Evolutionary conservation across 92 coral and sea anemone species (phyloP).

Genomic region (Palythoa caribaeorum): DNA sequence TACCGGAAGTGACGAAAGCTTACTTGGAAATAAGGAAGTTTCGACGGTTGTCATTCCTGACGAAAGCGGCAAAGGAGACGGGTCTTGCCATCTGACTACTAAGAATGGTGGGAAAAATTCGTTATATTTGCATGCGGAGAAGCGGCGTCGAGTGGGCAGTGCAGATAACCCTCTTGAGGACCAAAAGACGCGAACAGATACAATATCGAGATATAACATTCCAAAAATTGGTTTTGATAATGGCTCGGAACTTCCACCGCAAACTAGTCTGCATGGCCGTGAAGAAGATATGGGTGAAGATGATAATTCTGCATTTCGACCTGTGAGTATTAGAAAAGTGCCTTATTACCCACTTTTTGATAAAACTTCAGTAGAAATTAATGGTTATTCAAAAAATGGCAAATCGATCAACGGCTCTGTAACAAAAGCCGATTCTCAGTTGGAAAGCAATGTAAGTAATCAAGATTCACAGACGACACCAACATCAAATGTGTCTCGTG

Average conservation of each 20-base stretch:
- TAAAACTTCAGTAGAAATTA: constrained; percentile 7
- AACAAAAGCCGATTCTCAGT: background rate
- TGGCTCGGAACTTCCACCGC: constrained; percentile 1
- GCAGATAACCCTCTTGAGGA: constrained; percentile 24
- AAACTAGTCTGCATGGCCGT: constrained; percentile 19
- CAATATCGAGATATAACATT: constrained; percentile 20
- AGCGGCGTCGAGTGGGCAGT: constrained; percentile 30
- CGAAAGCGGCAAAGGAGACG: background rate
- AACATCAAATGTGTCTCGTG: background rate
- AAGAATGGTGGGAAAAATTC: background rate
- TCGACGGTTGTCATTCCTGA: background rate
- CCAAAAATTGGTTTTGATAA: constrained; percentile 33
- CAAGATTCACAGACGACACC: constrained; percentile 1
- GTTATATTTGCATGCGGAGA: background rate
- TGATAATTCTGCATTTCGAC: background rate
- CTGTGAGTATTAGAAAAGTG: constrained; percentile 10
- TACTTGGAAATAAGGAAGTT: background rate
- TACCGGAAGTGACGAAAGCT: constrained; percentile 27
- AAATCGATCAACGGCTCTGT: background rate
- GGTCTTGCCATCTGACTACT: background rate
- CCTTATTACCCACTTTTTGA: constrained; percentile 27
- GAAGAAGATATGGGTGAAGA: background rate
- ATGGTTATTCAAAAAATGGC: constrained; percentile 1
- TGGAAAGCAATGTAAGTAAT: no score
- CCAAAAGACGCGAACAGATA: constrained; percentile 13